Evolutionary conservation across 1,140 invertebrate species (phyloP).

Genomic region (Polypedilum pembai): DNA sequence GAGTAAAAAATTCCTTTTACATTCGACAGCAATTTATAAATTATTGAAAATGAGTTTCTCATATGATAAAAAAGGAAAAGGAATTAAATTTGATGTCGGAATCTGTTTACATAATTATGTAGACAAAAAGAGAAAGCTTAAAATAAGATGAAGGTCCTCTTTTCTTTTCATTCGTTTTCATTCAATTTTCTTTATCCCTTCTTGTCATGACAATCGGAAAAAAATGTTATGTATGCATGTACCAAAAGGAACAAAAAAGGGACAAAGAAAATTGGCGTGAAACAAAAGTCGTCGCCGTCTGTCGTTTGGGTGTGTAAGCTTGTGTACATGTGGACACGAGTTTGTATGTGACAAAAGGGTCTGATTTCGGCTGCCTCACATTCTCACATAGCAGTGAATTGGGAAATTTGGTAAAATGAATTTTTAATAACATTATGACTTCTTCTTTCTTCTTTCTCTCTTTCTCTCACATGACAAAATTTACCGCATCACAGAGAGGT

Average conservation of each 20-base stretch:
- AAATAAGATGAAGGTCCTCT: not conserved
- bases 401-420: conserved; percentile 20
- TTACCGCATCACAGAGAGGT: too few species aligned
- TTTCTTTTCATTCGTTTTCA: too few species aligned
- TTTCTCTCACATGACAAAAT: not conserved
- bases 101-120: conserved; percentile 23
- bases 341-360: conserved; percentile 4
- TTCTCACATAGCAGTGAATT: not conserved
- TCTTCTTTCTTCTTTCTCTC: not conserved
- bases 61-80: not conserved
- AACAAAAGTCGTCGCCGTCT: not conserved
- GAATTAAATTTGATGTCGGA: conserved; percentile 26
- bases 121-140: not conserved
- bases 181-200: not conserved
- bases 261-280: not conserved
- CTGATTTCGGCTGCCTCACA: not conserved
- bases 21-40: too few species aligned
- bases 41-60: too few species aligned
- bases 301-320: not conserved
- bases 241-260: not conserved
- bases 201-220: not conserved
- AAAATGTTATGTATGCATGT: not conserved
- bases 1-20: not conserved
- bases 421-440: conserved; percentile 25
- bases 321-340: not conserved